phyloP scores from a whole-genome alignment of 2,888 invertebrate genomes.

The Deilephila porcellus region DNA sequence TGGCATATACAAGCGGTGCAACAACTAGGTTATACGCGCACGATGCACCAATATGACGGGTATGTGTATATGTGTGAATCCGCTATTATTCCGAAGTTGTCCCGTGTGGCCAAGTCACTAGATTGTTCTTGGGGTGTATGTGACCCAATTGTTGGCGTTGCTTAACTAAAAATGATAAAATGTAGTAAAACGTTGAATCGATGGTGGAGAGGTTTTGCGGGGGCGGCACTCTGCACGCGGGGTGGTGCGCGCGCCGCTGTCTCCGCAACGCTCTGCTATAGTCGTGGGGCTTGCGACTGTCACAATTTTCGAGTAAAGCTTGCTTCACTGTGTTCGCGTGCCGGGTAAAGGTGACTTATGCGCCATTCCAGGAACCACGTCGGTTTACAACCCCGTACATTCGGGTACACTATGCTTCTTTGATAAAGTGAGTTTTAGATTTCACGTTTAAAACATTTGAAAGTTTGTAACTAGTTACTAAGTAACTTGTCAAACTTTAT shows the following conservation, averaged over 20 bases:
- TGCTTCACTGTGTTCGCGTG: constrained; percentile 7
- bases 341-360: constrained; percentile 7
- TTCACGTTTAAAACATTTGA: neutral
- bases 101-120: neutral
- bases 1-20: neutral
- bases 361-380: neutral
- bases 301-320: constrained; percentile 25
- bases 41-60: neutral
- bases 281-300: constrained; percentile 35
- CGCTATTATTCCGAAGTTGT: neutral
- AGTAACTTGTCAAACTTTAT: neutral
- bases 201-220: constrained; percentile 57
- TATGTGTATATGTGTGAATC: neutral
- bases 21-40: neutral
- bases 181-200: constrained; percentile 63
- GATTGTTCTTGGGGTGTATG: constrained; percentile 40
- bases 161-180: constrained; percentile 62
- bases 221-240: constrained; percentile 43
- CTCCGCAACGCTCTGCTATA: constrained; percentile 44
- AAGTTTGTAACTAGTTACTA: neutral
- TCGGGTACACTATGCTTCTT: constrained; percentile 1
- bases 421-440: constrained; percentile 19
- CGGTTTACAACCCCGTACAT: neutral
- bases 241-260: constrained; percentile 61
- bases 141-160: constrained; percentile 53